Percentiles rank a stretch among this genome's conserved stretches.
phyloP scores from a whole-genome alignment of 2,888 invertebrate species.

The Leptopilina syphax region DNA sequence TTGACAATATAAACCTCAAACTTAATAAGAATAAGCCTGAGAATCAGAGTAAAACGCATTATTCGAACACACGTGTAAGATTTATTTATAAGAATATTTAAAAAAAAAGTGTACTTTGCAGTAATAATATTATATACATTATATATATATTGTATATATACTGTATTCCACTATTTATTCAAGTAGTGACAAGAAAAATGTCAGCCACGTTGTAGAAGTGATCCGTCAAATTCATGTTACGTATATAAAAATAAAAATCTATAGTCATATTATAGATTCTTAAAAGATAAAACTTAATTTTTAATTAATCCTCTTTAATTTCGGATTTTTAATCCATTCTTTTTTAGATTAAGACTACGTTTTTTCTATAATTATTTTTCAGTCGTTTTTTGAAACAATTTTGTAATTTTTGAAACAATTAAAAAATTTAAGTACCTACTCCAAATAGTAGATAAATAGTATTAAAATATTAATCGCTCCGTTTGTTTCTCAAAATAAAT shows the following conservation, averaged over 20 bases:
- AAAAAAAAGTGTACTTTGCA: constrained; percentile 62
- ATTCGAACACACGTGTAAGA: constrained; percentile 62
- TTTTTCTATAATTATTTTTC: no score
- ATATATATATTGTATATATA: constrained; percentile 56
- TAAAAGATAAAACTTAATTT: neutral
- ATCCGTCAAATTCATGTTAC: constrained; percentile 21
- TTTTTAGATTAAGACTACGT: no score
- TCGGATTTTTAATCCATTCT: neutral
- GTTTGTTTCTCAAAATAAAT: no score
- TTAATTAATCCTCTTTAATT: neutral
- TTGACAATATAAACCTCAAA: constrained; percentile 70
- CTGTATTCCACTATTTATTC: constrained; percentile 68
- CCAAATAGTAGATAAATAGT: no score
- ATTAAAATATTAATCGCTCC: no score
- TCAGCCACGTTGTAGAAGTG: constrained; percentile 24
- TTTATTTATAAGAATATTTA: constrained; percentile 64
- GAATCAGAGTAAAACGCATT: constrained; percentile 58
- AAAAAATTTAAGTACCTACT: no score
- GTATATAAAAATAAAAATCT: constrained; percentile 29
- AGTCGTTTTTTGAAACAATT: no score
- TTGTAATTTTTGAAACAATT: no score
- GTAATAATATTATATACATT: constrained; percentile 53
- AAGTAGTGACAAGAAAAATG: constrained; percentile 60
- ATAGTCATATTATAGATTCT: constrained; percentile 24
- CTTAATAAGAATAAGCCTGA: constrained; percentile 55